Evolutionary conservation across 2,113 vertebrate genomes (phyloP).

Genomic region (Felis chaus): DNA sequence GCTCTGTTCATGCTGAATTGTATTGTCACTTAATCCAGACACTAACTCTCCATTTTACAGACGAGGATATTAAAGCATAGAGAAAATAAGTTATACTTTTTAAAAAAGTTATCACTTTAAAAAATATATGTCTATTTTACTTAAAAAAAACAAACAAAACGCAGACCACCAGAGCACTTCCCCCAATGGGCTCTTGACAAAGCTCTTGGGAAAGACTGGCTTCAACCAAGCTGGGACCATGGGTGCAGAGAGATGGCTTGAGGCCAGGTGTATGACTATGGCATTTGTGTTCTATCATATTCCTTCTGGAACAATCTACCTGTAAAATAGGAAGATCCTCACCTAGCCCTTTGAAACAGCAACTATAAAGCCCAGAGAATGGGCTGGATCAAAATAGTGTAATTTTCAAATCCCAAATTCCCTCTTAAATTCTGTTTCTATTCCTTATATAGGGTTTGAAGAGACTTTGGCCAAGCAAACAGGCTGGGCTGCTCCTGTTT

Average conservation of each 20-base stretch:
- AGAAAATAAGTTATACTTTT: neutral
- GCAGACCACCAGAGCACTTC: neutral
- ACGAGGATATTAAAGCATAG: neutral
- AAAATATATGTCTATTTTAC: constrained; percentile 68
- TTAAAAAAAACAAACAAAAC: neutral
- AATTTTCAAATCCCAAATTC: neutral
- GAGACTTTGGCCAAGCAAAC: neutral
- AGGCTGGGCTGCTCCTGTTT: neutral
- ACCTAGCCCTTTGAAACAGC: neutral
- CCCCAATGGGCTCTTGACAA: neutral
- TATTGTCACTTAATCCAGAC: neutral
- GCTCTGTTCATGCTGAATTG: neutral
- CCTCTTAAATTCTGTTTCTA: neutral
- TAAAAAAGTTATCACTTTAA: neutral
- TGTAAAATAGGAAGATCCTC: neutral
- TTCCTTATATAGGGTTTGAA: neutral
- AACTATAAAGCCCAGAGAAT: neutral
- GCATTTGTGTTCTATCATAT: neutral
- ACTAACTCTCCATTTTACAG: neutral
- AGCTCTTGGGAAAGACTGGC: neutral
- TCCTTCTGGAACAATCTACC: neutral
- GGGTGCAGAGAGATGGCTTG: neutral
- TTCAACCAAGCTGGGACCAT: neutral
- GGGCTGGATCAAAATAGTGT: neutral
- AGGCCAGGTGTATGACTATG: neutral